Conservation (phyloP, 1,140 invertebrate species). For the Pseudobourletiella spinata region DNA sequence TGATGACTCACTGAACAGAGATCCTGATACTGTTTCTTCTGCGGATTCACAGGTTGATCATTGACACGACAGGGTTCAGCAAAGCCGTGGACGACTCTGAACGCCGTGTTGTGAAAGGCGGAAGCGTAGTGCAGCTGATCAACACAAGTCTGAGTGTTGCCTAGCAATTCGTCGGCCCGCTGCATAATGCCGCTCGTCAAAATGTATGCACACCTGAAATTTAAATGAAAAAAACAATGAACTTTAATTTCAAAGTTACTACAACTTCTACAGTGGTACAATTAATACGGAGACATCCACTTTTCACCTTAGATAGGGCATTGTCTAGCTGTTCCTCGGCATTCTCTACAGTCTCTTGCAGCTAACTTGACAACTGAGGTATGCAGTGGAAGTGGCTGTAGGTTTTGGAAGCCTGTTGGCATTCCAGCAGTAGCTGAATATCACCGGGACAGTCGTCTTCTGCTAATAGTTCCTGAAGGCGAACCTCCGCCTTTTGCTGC, state of each 20-base stretch:
- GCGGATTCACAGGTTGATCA: conserved; percentile 43
- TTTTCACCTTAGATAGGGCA: conserved; percentile 62
- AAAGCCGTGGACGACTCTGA: conserved; percentile 64
- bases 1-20: conserved; percentile 60
- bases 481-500: conserved; percentile 69
- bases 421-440: conserved; percentile 77
- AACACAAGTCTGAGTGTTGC: conserved; percentile 81
- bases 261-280: too few species aligned
- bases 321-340: conserved; percentile 86
- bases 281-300: not conserved
- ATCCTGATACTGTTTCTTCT: conserved; percentile 66
- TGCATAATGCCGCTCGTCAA: conserved; percentile 66
- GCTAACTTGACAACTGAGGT: conserved; percentile 68
- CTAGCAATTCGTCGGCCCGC: conserved; percentile 71
- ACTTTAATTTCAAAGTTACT: too few species aligned
- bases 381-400: conserved; percentile 80
- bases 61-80: conserved; percentile 54
- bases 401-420: conserved; percentile 68
- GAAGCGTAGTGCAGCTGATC: conserved; percentile 92
- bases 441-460: conserved; percentile 81
- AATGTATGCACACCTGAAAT: conserved; percentile 61
- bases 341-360: conserved; percentile 83
- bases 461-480: conserved; percentile 66
- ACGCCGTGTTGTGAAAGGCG: conserved; percentile 80
- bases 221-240: too few species aligned